A percentile compares a stretch with the other conserved stretches of the same genome.
Evolutionary conservation across 2,113 vertebrate genomes (phyloP).

Genomic region (Genyomyrus donnyi): DNA sequence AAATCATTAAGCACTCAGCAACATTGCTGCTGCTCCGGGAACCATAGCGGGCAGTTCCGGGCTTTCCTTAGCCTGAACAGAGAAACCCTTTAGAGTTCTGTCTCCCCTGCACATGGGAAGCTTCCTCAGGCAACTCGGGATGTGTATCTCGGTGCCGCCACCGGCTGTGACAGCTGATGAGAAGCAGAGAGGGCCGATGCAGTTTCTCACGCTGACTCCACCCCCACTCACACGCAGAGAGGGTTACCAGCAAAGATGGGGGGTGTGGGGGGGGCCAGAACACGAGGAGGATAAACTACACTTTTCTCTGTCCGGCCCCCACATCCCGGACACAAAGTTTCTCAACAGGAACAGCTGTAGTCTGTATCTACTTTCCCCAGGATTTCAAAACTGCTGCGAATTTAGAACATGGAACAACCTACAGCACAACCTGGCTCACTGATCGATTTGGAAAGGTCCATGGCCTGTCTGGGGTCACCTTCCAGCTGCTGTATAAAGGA

Average conservation of each 20-base stretch:
- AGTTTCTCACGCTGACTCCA: background rate
- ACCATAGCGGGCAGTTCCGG: background rate
- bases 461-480: background rate
- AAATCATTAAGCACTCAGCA: background rate
- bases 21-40: background rate
- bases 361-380: background rate
- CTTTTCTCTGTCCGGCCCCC: background rate
- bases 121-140: background rate
- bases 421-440: background rate
- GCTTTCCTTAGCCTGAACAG: background rate
- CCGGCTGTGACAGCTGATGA: background rate
- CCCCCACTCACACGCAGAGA: background rate
- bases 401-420: background rate
- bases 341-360: background rate
- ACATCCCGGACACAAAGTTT: background rate
- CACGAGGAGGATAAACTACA: background rate
- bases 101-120: background rate
- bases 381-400: background rate
- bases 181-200: background rate
- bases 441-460: background rate
- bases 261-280: background rate
- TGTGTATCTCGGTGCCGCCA: background rate
- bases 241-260: background rate
- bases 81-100: background rate
- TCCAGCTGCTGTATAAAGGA: background rate